Base-by-base conservation (phyloP, 2,797 vertebrate genomes). In the Darevskia nairensis region DNA sequence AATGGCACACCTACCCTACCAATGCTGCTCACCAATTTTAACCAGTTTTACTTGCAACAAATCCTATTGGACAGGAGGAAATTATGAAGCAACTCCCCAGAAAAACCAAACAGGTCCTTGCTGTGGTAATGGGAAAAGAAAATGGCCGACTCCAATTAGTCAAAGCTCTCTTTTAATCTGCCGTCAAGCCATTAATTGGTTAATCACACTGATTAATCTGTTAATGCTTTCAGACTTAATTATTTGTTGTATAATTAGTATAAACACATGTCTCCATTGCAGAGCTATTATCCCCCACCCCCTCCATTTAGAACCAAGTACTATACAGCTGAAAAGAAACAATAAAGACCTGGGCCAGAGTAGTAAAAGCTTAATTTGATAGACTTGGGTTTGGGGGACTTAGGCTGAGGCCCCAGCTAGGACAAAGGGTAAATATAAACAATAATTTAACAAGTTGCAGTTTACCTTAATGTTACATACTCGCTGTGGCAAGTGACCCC, bases 151-250 rank as follows among this genome's bases (percentile, higher is more conserved):
- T 35, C 32, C 17, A 8, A 74, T 71, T 81, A 72, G 46, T 25
- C 27, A 61, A 80, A 64, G 19, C 50, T 75, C 50, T 46, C 2
- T 55, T 35, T 80, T 71, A 69, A 80, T 80, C 32, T 79, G 76
- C 55, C 3, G 79, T 71, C 29, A 69, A 79, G 59, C 21, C 41
- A 86, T 69, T 86, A 50, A 79, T 69, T 86, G 64, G 44, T 55
- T 86, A 86, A 86, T 86, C 61, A 86, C 44, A 69, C 61, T 29
- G 23, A 79, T 79, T 79, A 79, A 86, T 79, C 75, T 79, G 64
- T 71, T 79, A 79, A 69, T 79, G n/a, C 41, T 39, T 79, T 86
- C 44, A 80, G 64, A 4, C n/a, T 77, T 85, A 61, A 75, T 85
- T 79, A 69, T 79, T 79, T 79, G 41, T 78, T 80, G 76, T 27